These are phyloP conservation scores for Leucoptera coffeella DNA, from an alignment of 2,888 invertebrate genomes.

Conservation along the genomic window DNA sequence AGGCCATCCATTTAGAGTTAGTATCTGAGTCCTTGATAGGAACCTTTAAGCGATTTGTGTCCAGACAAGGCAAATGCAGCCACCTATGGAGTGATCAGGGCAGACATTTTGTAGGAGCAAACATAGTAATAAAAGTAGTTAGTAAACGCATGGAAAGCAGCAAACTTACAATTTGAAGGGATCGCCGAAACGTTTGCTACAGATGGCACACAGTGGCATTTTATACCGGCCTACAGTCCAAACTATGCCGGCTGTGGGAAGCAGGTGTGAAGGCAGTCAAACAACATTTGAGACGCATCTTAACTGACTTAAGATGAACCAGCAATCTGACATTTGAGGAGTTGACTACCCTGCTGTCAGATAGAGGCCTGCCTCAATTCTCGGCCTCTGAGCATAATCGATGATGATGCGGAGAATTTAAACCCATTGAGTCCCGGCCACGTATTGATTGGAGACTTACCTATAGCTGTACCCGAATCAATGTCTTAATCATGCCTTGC, in stretches of 20 bases:
- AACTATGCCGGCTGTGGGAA: constrained; percentile 10
- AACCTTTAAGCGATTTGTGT: constrained; percentile 9
- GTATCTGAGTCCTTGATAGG: constrained; percentile 11
- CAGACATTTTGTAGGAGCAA: constrained; percentile 9
- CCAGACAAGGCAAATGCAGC: constrained; percentile 8
- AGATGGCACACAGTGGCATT: constrained; percentile 10
- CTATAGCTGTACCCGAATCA: constrained; percentile 6
- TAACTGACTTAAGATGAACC: too few species aligned
- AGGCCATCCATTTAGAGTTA: constrained; percentile 13
- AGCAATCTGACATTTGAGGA: constrained; percentile 7
- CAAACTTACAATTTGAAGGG: constrained; percentile 1
- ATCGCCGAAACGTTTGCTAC: constrained; percentile 3
- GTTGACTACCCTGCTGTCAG: constrained; percentile 4
- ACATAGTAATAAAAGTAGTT: constrained; percentile 8
- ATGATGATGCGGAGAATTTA: neutral
- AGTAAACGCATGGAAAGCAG: neutral
- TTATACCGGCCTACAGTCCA: constrained; percentile 8
- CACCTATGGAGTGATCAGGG: constrained; percentile 10
- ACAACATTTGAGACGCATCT: constrained; percentile 7
- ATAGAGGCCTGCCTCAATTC: constrained; percentile 7
- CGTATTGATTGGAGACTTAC: constrained; percentile 8
- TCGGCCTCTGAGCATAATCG: neutral
- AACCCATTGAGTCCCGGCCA: constrained; percentile 8
- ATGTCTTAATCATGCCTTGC: too few species aligned
- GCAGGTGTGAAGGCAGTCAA: constrained; percentile 9